Conservation (phyloP, 1,140 invertebrate genomes). For the Calliphora vicina region DNA sequence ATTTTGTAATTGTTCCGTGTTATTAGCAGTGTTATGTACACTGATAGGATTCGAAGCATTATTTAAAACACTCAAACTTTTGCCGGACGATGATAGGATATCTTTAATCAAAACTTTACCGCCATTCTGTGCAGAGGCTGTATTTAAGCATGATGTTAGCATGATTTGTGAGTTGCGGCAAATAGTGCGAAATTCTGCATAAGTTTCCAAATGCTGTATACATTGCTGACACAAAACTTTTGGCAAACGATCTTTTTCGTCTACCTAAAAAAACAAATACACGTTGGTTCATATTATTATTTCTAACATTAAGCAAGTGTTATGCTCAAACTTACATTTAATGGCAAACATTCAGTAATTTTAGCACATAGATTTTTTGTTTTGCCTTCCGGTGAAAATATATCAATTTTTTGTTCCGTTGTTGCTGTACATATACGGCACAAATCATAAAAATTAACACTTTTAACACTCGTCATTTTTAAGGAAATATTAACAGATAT, state of each 20-base stretch:
- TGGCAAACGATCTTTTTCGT: slow-evolving; percentile 74
- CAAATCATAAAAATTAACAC: slow-evolving; percentile 75
- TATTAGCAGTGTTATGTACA: not conserved
- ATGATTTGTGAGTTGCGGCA: slow-evolving; percentile 73
- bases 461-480: slow-evolving; percentile 71
- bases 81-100: slow-evolving; percentile 52
- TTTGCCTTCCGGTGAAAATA: slow-evolving; percentile 72
- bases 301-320: too few relatives aligned
- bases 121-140: slow-evolving; percentile 70
- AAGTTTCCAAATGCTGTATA: slow-evolving; percentile 70
- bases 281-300: not conserved
- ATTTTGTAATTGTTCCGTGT: not conserved
- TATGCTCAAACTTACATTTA: slow-evolving; percentile 71
- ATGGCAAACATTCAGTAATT: slow-evolving; percentile 71
- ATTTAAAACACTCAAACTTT: slow-evolving; percentile 51
- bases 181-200: slow-evolving; percentile 71
- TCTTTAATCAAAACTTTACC: slow-evolving; percentile 72
- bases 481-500: not conserved
- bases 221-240: slow-evolving; percentile 76
- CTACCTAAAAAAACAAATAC: slow-evolving; percentile 65
- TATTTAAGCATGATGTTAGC: slow-evolving; percentile 73
- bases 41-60: slow-evolving; percentile 43
- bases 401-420: slow-evolving; percentile 71
- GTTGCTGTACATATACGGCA: slow-evolving; percentile 74
- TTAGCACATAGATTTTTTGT: slow-evolving; percentile 71